phyloP scores from a whole-genome alignment of 2,888 invertebrate species.

The Drosophila niveifrons region DNA sequence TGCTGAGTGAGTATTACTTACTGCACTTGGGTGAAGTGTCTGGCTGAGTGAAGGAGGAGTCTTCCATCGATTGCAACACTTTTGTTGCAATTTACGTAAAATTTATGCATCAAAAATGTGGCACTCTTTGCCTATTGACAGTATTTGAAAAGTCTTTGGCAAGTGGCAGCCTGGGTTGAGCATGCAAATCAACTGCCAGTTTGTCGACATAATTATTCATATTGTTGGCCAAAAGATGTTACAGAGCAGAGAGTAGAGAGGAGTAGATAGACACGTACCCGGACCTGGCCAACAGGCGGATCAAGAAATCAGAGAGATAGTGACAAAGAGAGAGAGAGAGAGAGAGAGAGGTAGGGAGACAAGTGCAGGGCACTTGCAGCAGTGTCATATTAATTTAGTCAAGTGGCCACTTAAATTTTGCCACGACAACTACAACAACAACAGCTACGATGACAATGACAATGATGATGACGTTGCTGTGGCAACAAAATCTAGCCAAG shows the following conservation, averaged over 20 bases:
- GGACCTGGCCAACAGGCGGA: not conserved
- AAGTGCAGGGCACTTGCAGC: conserved; percentile 71
- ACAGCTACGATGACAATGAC: conserved; percentile 15
- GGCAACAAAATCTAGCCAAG: not conserved
- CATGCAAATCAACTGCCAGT: conserved; percentile 71
- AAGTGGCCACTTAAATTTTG: conserved; percentile 79
- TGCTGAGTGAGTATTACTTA: conserved; percentile 20
- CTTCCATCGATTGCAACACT: conserved; percentile 40
- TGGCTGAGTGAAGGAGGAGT: too few species aligned
- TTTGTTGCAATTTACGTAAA: conserved; percentile 33
- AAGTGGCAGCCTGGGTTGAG: conserved; percentile 43
- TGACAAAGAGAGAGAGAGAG: not conserved
- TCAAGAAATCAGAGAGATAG: not conserved
- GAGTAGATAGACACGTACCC: conserved; percentile 8
- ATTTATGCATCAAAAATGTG: conserved; percentile 39
- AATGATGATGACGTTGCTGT: conserved; percentile 34
- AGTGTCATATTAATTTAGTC: conserved; percentile 80
- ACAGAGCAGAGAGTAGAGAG: conserved; percentile 16
- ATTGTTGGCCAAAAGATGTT: conserved; percentile 62
- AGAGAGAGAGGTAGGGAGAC: conserved; percentile 25
- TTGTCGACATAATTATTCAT: conserved; percentile 76
- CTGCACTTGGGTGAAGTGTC: conserved; percentile 19
- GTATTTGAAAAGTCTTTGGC: conserved; percentile 40
- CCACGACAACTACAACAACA: conserved; percentile 55
- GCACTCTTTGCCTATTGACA: conserved; percentile 38